Evolutionary conservation across 2,888 invertebrate species (phyloP), one percentile per base, ranked within the genome.

Genomic region (Leptopilina myrica): DNA sequence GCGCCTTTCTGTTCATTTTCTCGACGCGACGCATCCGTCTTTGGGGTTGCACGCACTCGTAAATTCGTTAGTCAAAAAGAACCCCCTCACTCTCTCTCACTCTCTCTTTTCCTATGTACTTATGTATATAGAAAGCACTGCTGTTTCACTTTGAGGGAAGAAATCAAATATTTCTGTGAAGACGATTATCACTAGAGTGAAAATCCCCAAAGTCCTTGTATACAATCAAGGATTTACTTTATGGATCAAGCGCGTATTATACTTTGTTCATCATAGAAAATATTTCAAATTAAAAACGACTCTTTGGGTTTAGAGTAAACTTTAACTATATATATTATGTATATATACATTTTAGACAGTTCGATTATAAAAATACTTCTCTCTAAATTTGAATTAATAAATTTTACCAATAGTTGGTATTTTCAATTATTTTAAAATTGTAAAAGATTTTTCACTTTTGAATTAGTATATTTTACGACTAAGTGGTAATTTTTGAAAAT

Each of bases 31-130:
- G 73, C 73, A 56, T 56, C 53, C 49, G 26, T 53, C 49, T 56
- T 56, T 53, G 8, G 33, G 56, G 73, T 73, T 33, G 33, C 53
- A 73, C 20, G 49, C 56, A 73, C 73, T 73, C 73, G 26, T 56
- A 56, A 73, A 73, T 73, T 73, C 56, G 53, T n/a, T 73, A 56
- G 73, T 56, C 73, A 73, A 73, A 73, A 49, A 73, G 73, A 73
- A n/a, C 14, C n/a, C n/a, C 26, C 53, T 53, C 33, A 0, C 2
- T 33, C 3, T 33, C 5, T 33, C 5, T 33, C 33, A 4, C 33
- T 33, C 4, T 33, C 33, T 5, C 33, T 33, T 20, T 20, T 1
- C 20, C 33, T 33, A 33, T 33, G 33, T 33, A 33, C 33, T 33
- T 33, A 5, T 33, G 33, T 33, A 33, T 33, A 33, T 33, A 33